Percentiles rank a stretch among this genome's conserved stretches.
These are phyloP conservation scores for Mayetiola destructor DNA, from an alignment of 2,888 invertebrate species.

Conservation along the genomic window DNA sequence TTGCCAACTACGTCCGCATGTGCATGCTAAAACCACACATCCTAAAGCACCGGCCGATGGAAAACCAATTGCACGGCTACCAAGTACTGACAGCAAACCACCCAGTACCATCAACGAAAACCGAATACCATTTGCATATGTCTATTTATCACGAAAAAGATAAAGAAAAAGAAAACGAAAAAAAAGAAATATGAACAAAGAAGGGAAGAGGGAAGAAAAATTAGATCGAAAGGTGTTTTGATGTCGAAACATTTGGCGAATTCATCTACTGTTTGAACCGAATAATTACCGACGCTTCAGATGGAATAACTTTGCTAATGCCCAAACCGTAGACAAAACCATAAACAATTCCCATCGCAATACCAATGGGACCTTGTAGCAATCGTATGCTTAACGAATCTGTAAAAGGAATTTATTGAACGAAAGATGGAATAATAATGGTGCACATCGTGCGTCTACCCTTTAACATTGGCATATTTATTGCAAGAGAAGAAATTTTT, in stretches of 20 bases:
- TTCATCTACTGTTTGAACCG: conserved; percentile 5
- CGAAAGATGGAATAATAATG: neutral
- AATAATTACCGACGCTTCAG: conserved; percentile 30
- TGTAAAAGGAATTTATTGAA: neutral
- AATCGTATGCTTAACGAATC: conserved; percentile 31
- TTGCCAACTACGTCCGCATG: conserved; percentile 40
- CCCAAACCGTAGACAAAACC: conserved; percentile 47
- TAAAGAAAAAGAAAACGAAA: neutral
- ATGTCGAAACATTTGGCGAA: neutral
- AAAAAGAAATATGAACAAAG: neutral
- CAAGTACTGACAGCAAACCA: conserved; percentile 48
- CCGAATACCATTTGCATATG: conserved; percentile 35
- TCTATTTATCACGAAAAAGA: conserved; percentile 26
- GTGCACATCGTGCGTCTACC: neutral
- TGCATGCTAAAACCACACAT: conserved; percentile 41
- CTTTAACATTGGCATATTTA: neutral
- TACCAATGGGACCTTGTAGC: conserved; percentile 44
- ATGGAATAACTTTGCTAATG: conserved; percentile 44
- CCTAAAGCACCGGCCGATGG: conserved; percentile 49
- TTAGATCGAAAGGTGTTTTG: neutral
- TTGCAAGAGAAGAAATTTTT: no score
- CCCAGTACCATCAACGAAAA: conserved; percentile 43
- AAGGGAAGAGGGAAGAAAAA: neutral
- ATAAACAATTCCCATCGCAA: conserved; percentile 43
- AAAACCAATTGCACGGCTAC: conserved; percentile 43